Conservation (phyloP, 2,797 vertebrate species). For the Acipenser ruthenus region DNA sequence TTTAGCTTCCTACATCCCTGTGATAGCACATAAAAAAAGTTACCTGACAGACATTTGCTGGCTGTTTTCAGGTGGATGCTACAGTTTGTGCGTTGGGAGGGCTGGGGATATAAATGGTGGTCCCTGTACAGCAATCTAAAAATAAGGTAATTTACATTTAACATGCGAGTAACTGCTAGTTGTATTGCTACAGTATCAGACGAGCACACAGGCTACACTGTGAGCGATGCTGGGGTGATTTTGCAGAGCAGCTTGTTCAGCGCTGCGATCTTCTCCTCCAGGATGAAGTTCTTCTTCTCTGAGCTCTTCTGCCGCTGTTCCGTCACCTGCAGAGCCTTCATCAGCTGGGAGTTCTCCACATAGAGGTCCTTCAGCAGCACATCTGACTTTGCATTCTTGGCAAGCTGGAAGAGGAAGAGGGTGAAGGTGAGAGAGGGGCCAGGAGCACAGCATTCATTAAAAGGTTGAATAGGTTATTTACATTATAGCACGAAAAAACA, state of each 20-base stretch:
- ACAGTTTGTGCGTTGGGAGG: too few relatives aligned
- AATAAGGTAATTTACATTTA: too few relatives aligned
- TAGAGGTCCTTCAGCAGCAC: constrained; percentile 67
- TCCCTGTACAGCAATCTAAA: too few relatives aligned
- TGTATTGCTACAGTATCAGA: constrained; percentile 12
- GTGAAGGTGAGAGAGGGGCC: background rate
- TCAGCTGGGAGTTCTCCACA: constrained; percentile 74
- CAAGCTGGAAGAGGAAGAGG: constrained; percentile 44
- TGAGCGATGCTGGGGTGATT: constrained; percentile 62
- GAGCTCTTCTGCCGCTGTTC: constrained; percentile 74
- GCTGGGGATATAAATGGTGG: too few relatives aligned
- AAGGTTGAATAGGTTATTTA: too few relatives aligned
- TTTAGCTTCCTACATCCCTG: too few relatives aligned
- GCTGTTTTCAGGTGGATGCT: background rate
- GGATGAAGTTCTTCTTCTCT: constrained; percentile 64
- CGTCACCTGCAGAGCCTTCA: constrained; percentile 68
- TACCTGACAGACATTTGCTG: background rate
- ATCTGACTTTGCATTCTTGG: constrained; percentile 48
- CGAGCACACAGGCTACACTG: constrained; percentile 40
- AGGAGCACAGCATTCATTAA: too few relatives aligned
- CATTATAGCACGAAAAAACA: too few relatives aligned
- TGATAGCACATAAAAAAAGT: background rate
- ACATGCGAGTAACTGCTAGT: background rate
- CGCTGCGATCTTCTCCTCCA: constrained; percentile 75
- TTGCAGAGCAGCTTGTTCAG: constrained; percentile 73